Conservation (phyloP, 1,140 invertebrate genomes). For the Papilio machaon region DNA sequence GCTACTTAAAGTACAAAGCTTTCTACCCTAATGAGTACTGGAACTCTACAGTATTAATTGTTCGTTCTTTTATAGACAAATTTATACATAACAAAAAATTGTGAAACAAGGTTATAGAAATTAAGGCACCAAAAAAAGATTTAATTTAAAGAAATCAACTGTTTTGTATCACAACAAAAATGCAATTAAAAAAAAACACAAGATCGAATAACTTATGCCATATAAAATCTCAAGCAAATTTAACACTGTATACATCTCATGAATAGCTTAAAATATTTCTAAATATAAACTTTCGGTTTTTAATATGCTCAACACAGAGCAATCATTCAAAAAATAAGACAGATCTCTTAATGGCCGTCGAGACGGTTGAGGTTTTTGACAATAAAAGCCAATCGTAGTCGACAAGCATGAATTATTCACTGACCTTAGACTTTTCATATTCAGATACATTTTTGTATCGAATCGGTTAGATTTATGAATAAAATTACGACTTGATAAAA, state of each 20-base stretch:
- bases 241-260: not conserved
- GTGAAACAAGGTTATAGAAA: not conserved
- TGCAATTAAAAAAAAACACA: no score
- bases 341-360: constrained; percentile 5
- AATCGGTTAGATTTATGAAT: not conserved
- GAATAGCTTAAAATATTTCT: not conserved
- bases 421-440: not conserved
- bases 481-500: constrained; percentile 2
- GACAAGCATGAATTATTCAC: constrained; percentile 3
- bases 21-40: not conserved
- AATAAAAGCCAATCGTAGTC: constrained; percentile 1
- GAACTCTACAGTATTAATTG: not conserved
- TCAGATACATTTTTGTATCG: not conserved
- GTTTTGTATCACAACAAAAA: no score
- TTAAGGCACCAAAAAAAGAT: no score
- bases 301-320: not conserved
- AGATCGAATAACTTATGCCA: no score
- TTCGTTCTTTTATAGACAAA: not conserved
- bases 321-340: not conserved
- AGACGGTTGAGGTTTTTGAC: not conserved
- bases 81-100: not conserved
- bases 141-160: no score
- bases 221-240: no score
- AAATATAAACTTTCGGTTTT: not conserved
- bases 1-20: not conserved